Evolutionary conservation across 1,140 invertebrate species (phyloP).

Genomic region (Pararge aegeria): DNA sequence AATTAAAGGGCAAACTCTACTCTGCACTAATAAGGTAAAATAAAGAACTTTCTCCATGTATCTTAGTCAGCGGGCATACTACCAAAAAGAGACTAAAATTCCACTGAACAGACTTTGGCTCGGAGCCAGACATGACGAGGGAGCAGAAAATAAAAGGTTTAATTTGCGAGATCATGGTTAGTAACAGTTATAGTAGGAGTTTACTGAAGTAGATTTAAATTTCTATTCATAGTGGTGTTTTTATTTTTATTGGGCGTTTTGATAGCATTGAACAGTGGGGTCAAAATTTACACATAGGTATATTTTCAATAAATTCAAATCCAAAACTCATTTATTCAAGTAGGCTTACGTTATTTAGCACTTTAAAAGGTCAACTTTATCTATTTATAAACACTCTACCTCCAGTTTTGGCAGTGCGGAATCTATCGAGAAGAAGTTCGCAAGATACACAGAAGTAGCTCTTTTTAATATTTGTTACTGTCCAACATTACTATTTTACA

Average conservation of each 20-base stretch:
- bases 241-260: background rate
- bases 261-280: too few relatives aligned
- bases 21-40: background rate
- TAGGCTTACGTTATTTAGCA: too few relatives aligned
- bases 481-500: too few relatives aligned
- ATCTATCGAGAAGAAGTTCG: too few relatives aligned
- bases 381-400: too few relatives aligned
- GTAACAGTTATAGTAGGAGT: background rate
- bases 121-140: background rate
- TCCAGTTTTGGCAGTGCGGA: too few relatives aligned
- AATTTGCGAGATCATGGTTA: background rate
- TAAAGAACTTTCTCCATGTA: slow-evolving; percentile 2
- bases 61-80: background rate
- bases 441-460: too few relatives aligned
- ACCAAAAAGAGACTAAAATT: background rate
- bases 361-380: too few relatives aligned
- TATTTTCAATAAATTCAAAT: too few relatives aligned
- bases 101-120: background rate
- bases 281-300: too few relatives aligned
- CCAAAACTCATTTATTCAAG: too few relatives aligned
- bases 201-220: background rate
- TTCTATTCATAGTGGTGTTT: background rate
- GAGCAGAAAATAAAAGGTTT: background rate
- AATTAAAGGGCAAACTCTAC: background rate
- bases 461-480: too few relatives aligned